These are phyloP conservation scores for Meriones psammophilus DNA, from an alignment of 2,797 vertebrate species.

Conservation along the genomic window DNA sequence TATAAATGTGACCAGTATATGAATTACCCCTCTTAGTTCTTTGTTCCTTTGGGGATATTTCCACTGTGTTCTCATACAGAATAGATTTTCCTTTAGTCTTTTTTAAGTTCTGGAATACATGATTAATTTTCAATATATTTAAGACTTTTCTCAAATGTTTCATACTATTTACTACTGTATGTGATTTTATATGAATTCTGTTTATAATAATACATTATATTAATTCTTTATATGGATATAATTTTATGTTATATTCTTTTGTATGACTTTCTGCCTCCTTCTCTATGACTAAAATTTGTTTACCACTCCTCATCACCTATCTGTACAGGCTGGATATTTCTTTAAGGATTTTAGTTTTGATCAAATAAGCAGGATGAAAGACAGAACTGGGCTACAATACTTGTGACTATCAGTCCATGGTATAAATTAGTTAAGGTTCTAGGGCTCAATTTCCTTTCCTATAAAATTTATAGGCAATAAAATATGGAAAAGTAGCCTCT, in stretches of 20 bases:
- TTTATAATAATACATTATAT: not conserved
- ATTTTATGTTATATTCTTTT: not conserved
- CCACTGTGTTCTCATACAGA: not conserved
- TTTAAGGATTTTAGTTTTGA: not conserved
- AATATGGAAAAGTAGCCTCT: constrained; percentile 10
- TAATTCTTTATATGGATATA: not conserved
- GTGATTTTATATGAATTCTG: not conserved
- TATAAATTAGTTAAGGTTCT: constrained; percentile 45
- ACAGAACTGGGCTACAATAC: not conserved
- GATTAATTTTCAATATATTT: constrained; percentile 18
- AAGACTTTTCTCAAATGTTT: constrained; percentile 21
- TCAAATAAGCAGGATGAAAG: constrained; percentile 33
- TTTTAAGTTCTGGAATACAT: not conserved
- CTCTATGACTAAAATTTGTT: not conserved
- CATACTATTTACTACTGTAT: not conserved
- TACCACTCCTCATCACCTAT: no score
- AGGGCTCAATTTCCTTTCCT: not conserved
- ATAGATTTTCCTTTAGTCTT: constrained; percentile 23
- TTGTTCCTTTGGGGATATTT: constrained; percentile 32
- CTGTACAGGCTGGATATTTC: not conserved
- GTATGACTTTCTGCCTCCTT: not conserved
- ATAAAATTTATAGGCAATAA: constrained; percentile 49
- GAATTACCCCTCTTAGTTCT: constrained; percentile 20
- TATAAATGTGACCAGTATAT: constrained; percentile 26
- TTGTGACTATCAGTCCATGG: not conserved